Evolutionary conservation across 2,888 invertebrate genomes (phyloP).

Genomic region (Perdita meconis): DNA sequence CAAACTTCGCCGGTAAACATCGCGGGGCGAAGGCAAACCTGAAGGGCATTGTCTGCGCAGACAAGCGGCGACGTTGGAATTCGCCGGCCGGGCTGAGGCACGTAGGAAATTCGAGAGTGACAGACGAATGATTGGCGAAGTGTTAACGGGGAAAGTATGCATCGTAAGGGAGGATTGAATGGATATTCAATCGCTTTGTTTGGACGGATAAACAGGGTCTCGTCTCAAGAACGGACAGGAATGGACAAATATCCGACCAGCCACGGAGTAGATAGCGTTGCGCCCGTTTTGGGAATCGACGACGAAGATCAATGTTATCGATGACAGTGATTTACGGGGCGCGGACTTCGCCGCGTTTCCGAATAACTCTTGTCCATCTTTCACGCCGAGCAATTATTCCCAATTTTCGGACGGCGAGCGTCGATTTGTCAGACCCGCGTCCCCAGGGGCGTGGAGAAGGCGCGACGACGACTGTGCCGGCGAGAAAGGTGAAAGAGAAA

Average conservation of each 20-base stretch:
- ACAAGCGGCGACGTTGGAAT: constrained; percentile 59
- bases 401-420: background rate
- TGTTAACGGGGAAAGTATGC: constrained; percentile 61
- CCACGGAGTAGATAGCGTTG: constrained; percentile 45
- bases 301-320: constrained; percentile 47
- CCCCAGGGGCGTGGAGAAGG: background rate
- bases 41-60: constrained; percentile 55
- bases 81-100: constrained; percentile 50
- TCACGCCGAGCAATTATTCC: constrained; percentile 23
- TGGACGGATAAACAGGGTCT: constrained; percentile 43
- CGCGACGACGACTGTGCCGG: too few relatives aligned
- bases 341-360: background rate
- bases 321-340: constrained; percentile 47
- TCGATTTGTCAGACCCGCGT: background rate
- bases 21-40: constrained; percentile 28
- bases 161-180: constrained; percentile 58
- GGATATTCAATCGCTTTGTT: constrained; percentile 66
- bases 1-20: constrained; percentile 67
- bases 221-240: constrained; percentile 52
- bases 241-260: constrained; percentile 48
- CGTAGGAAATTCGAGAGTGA: constrained; percentile 63
- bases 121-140: constrained; percentile 58
- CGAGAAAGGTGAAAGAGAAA: too few relatives aligned
- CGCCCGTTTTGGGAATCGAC: constrained; percentile 3
- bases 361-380: constrained; percentile 3